Base-by-base conservation (phyloP, 2,797 vertebrate genomes). In the Pagetopsis macropterus region DNA sequence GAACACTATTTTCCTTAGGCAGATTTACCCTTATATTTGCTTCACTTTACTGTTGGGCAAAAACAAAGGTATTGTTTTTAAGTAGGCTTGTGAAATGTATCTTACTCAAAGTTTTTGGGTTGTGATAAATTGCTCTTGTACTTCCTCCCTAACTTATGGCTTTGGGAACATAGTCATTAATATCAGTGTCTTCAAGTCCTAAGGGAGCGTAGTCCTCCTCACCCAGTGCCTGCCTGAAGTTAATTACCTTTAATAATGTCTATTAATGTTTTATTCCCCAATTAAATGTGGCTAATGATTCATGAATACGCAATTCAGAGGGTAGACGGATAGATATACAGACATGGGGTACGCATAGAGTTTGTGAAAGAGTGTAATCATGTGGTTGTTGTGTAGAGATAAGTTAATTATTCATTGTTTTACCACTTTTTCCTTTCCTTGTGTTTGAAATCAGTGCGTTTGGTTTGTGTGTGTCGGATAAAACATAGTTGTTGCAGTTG, bases 231-330 rank as follows among this genome's bases (percentile, higher is more conserved):
- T 70, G 65, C 31, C 55, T 68, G 69, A 65, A 55, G 72, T 70
- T 78, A 81, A 88, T 86, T 79, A 75, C 56, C 67, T 78, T 74
- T 71, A 71, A 65, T 66, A 76, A 69, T 49, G 54, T 77, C 51
- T 78, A 57, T 76, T 72, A 76, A 79, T 83, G 64, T 66, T 81
- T 70, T 57, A 79, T 66, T 76, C 65, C 63, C 64, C 65, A 76
- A 75, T 84, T 81, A 82, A 76, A 61, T 43, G 12, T 66, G 23
- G 71, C 67, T 81, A 67, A 79, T 79, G 77, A 78, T 65, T 75
- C 41, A 14, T 59, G 54, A 55, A 58, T 45, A 33, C 7, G 0
- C 49, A 48, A 50, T 59, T 64, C 45, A 68, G 10, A 41, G 3
- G 21, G 27, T 44, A 57, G 27, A 45, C 16, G 17, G 33, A 45